A percentile compares a stretch with the other conserved stretches of the same genome.
phyloP scores from a whole-genome alignment of 2,888 invertebrate species.

The Callyntrura sp. region DNA sequence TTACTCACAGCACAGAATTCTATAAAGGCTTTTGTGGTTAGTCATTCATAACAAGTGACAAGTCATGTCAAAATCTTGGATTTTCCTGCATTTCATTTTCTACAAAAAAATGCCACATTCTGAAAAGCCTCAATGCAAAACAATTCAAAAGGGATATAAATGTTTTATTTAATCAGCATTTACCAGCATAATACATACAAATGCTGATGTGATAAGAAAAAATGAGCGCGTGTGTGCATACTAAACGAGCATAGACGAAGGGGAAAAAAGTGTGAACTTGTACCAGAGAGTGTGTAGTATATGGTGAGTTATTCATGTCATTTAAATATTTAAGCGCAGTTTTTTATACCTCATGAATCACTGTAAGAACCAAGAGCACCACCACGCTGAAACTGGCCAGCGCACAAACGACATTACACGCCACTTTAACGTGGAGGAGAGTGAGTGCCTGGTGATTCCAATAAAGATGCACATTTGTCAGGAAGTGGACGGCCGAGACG shows the following conservation, averaged over 20 bases:
- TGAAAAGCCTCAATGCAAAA: background rate
- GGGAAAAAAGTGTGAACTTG: background rate
- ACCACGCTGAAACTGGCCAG: constrained; percentile 57
- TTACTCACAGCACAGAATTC: no score
- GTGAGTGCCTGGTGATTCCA: constrained; percentile 54
- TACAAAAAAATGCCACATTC: background rate
- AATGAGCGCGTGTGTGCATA: background rate
- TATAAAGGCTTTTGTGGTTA: background rate
- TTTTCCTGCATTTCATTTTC: background rate
- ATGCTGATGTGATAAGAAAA: background rate
- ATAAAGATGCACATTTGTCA: constrained; percentile 70
- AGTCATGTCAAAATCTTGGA: background rate
- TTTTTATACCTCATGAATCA: constrained; percentile 77
- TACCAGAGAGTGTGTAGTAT: background rate
- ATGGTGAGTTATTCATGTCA: background rate
- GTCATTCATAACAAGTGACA: background rate
- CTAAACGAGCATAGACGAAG: no score
- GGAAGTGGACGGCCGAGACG: constrained; percentile 69
- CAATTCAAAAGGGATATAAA: background rate
- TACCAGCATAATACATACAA: background rate
- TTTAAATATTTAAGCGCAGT: background rate
- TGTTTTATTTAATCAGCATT: background rate
- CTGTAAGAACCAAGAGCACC: constrained; percentile 69
- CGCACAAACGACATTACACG: constrained; percentile 65
- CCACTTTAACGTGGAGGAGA: constrained; percentile 77